Conservation (phyloP, 2,797 vertebrate species). For the Macroramphosus scolopax region DNA sequence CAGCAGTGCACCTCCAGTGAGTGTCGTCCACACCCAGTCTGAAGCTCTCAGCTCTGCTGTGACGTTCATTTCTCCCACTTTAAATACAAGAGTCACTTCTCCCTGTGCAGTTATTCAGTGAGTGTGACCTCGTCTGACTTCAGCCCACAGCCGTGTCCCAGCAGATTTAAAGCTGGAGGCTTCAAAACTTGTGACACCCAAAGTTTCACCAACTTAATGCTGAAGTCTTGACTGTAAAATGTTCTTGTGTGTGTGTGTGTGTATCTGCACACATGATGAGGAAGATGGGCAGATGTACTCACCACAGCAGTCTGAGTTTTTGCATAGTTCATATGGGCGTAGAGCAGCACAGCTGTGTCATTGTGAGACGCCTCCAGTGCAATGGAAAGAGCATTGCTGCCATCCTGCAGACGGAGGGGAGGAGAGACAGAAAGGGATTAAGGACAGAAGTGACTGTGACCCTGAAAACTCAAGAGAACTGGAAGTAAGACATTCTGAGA, state of each 20-base stretch:
- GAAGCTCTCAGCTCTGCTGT: conserved; percentile 2
- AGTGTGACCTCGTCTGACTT: conserved; percentile 17
- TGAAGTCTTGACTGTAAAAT: too few species aligned
- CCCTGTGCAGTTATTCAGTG: conserved; percentile 24
- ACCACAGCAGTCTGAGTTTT: conserved; percentile 71
- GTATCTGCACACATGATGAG: conserved; percentile 2
- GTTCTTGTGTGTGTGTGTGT: background rate
- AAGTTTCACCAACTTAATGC: too few species aligned
- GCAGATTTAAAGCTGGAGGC: too few species aligned
- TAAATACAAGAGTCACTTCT: conserved; percentile 34
- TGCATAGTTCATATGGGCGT: conserved; percentile 83
- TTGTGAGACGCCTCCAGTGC: conserved; percentile 83
- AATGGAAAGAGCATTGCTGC: conserved; percentile 83
- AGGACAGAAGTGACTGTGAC: conserved; percentile 3
- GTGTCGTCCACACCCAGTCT: conserved; percentile 49
- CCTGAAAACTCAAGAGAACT: too few species aligned
- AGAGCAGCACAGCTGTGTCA: conserved; percentile 84
- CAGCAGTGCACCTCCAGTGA: conserved; percentile 43
- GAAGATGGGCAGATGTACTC: conserved; percentile 38
- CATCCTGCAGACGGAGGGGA: conserved; percentile 68
- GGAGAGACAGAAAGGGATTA: conserved; percentile 14
- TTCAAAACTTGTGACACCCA: too few species aligned
- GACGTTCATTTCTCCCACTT: conserved; percentile 24
- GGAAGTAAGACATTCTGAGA: too few species aligned
- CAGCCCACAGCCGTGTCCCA: too few species aligned